These are phyloP conservation scores for Xenus cinereus DNA, from an alignment of 2,113 vertebrate genomes.

Conservation along the genomic window DNA sequence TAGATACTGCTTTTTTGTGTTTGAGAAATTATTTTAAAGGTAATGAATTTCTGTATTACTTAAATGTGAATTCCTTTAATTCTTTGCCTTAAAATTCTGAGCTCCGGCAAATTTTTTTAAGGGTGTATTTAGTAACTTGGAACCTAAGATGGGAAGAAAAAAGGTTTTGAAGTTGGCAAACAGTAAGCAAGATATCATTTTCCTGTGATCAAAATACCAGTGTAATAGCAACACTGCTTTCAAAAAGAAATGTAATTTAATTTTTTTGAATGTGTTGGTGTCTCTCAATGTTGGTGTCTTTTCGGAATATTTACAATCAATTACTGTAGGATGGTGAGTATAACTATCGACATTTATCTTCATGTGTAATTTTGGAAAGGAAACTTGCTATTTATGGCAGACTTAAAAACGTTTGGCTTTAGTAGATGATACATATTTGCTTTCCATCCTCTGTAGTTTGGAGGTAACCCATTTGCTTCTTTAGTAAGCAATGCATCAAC, in stretches of 20 bases:
- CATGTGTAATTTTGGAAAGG: not conserved
- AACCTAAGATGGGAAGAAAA: not conserved
- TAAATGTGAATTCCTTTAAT: not conserved
- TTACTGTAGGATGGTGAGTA: not conserved
- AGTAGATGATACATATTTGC: not conserved
- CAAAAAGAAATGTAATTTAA: no score
- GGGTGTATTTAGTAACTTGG: not conserved
- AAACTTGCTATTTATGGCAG: not conserved
- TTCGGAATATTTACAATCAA: not conserved
- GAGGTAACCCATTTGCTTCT: constrained; percentile 85
- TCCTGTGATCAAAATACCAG: not conserved
- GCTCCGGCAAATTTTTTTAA: not conserved
- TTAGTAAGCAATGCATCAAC: constrained; percentile 76
- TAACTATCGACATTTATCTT: not conserved
- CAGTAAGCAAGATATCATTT: not conserved
- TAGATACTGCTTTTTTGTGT: not conserved
- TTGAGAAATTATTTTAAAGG: not conserved
- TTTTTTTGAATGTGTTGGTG: no score
- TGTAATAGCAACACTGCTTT: not conserved
- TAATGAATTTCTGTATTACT: not conserved
- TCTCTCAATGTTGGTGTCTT: no score
- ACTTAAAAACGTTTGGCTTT: not conserved
- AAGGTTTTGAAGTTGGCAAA: not conserved
- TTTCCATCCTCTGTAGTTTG: constrained; percentile 76
- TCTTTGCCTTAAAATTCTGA: not conserved